These are phyloP conservation scores for Myiotriccus ornatus DNA, from an alignment of 2,797 vertebrate genomes.

Conservation along the genomic window DNA sequence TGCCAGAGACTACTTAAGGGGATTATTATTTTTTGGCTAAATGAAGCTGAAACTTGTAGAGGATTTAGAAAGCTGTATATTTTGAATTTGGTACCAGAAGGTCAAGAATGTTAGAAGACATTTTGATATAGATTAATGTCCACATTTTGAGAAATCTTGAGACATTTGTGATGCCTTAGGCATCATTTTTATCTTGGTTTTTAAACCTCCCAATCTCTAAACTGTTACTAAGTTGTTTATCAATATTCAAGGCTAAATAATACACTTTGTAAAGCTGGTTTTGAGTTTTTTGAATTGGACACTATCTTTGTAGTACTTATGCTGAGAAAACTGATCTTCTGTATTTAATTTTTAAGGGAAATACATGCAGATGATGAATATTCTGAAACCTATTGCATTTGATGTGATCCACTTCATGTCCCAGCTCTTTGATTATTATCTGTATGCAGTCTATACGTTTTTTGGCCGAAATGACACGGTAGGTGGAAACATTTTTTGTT, in stretches of 20 bases:
- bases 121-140: not conserved
- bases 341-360: slow-evolving; percentile 82
- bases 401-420: slow-evolving; percentile 99
- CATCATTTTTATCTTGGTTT: not conserved
- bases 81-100: not conserved
- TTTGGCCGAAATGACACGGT: slow-evolving; percentile 97
- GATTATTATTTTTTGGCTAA: not conserved
- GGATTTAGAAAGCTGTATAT: not conserved
- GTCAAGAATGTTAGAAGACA: not conserved
- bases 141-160: not conserved
- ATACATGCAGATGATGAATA: slow-evolving; percentile 99
- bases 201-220: not conserved
- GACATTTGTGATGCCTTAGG: not conserved
- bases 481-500: slow-evolving; percentile 58
- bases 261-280: not conserved
- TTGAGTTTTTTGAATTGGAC: not conserved
- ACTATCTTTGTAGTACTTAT: not conserved
- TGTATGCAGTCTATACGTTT: slow-evolving; percentile 96
- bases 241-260: not conserved
- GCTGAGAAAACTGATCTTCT: slow-evolving; percentile 24
- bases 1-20: not conserved
- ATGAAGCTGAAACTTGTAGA: not conserved
- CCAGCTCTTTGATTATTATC: slow-evolving; percentile 98
- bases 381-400: slow-evolving; percentile 96
- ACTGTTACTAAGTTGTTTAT: not conserved